Evolutionary conservation across 2,888 invertebrate species (phyloP).

Genomic region (Brachycybe producta): DNA sequence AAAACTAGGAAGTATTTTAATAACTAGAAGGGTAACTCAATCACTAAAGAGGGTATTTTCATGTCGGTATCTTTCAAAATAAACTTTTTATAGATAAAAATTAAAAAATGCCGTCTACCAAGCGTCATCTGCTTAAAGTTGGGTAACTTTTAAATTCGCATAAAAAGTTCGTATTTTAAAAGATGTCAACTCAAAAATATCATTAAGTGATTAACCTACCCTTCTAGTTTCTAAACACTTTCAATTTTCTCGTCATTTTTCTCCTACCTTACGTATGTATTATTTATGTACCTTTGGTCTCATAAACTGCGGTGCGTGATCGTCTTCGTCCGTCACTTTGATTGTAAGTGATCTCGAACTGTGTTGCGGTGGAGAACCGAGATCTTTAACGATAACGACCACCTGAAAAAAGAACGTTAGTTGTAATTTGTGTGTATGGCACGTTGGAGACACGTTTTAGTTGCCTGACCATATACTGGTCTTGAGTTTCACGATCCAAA

Average conservation of each 20-base stretch:
- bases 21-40: too few species aligned
- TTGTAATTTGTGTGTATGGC: neutral
- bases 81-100: too few species aligned
- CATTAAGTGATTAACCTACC: neutral
- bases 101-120: too few species aligned
- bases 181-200: too few species aligned
- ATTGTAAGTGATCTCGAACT: constrained; percentile 56
- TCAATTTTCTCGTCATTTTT: neutral
- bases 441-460: neutral
- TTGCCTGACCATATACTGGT: constrained; percentile 51
- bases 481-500: constrained; percentile 60
- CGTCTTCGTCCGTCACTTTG: constrained; percentile 57
- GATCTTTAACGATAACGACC: constrained; percentile 59
- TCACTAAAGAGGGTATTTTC: too few species aligned
- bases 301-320: constrained; percentile 59
- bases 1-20: too few species aligned
- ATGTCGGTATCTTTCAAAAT: too few species aligned
- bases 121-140: too few species aligned
- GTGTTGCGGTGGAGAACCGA: constrained; percentile 62
- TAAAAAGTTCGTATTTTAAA: too few species aligned
- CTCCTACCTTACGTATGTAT: neutral
- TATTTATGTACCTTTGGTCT: constrained; percentile 43
- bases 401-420: constrained; percentile 19
- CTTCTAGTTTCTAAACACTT: neutral
- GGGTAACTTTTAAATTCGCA: neutral